A percentile compares a stretch with the other conserved stretches of the same genome.
Evolutionary conservation across 2,888 invertebrate species (phyloP).

Genomic region (Sesia apiformis): DNA sequence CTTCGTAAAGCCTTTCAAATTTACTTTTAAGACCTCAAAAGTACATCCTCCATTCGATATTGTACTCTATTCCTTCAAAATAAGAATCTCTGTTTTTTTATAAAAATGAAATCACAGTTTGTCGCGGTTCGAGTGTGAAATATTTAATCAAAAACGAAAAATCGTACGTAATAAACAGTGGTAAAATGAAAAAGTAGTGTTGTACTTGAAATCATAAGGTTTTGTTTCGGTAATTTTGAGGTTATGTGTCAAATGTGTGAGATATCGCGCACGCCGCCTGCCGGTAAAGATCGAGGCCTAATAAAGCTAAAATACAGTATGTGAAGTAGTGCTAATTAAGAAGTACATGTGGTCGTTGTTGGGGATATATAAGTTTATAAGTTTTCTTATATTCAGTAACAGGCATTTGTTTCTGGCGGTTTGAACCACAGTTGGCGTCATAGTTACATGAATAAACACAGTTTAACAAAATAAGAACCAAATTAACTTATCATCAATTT

Average conservation of each 20-base stretch:
- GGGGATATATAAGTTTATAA: too few relatives aligned
- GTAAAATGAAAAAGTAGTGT: constrained; percentile 11
- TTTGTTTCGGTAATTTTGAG: constrained; percentile 22
- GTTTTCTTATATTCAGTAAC: too few relatives aligned
- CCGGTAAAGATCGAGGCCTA: constrained; percentile 34
- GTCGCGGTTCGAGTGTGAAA: constrained; percentile 26
- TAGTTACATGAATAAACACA: too few relatives aligned
- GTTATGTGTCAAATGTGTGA: constrained; percentile 47
- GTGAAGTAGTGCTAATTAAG: too few relatives aligned
- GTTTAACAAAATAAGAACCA: too few relatives aligned
- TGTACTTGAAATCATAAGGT: constrained; percentile 8
- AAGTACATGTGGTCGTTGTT: too few relatives aligned
- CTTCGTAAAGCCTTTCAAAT: constrained; percentile 18
- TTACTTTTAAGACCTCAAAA: constrained; percentile 3
- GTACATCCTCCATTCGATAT: neutral
- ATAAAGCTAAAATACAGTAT: too few relatives aligned
- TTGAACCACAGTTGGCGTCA: too few relatives aligned
- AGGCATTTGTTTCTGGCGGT: too few relatives aligned
- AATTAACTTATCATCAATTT: too few relatives aligned
- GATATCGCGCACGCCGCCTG: constrained; percentile 36
- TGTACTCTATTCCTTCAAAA: neutral
- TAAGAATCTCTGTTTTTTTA: neutral
- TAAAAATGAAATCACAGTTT: neutral
- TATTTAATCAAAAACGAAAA: constrained; percentile 16
- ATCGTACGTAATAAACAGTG: neutral